A percentile compares a stretch with the other conserved stretches of the same genome.
Conservation (phyloP, 1,140 invertebrate genomes). For the Bombus pascuorum region DNA sequence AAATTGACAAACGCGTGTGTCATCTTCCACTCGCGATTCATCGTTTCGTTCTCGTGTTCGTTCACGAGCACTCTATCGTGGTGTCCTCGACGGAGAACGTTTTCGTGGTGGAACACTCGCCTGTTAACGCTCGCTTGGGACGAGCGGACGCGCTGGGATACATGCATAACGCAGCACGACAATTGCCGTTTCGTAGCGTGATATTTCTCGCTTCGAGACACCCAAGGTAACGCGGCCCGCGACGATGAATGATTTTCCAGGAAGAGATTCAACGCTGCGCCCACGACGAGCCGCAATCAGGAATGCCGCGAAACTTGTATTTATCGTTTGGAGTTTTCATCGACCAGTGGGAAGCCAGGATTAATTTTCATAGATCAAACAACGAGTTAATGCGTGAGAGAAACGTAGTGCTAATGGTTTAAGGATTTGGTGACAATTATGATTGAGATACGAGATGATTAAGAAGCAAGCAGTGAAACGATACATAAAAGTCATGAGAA, state of each 20-base stretch:
- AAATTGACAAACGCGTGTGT: conserved; percentile 58
- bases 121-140: conserved; percentile 12
- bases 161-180: conserved; percentile 41
- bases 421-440: neutral
- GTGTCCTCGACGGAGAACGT: neutral
- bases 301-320: neutral
- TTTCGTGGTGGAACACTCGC: conserved; percentile 3
- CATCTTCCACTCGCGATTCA: conserved; percentile 14
- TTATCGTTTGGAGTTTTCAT: conserved; percentile 3
- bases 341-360: neutral
- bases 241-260: conserved; percentile 47
- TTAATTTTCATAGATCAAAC: neutral
- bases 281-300: conserved; percentile 15
- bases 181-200: conserved; percentile 33
- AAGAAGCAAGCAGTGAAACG: neutral
- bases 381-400: neutral
- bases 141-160: conserved; percentile 10
- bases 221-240: conserved; percentile 29
- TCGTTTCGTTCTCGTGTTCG: neutral
- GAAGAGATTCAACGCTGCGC: conserved; percentile 34
- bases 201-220: conserved; percentile 44
- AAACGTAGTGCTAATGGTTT: neutral
- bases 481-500: too few species aligned
- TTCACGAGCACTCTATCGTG: neutral
- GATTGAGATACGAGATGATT: neutral